A percentile compares a stretch with the other conserved stretches of the same genome.
Evolutionary conservation across 2,888 invertebrate genomes (phyloP).

Genomic region (Stenichneumon culpator): DNA sequence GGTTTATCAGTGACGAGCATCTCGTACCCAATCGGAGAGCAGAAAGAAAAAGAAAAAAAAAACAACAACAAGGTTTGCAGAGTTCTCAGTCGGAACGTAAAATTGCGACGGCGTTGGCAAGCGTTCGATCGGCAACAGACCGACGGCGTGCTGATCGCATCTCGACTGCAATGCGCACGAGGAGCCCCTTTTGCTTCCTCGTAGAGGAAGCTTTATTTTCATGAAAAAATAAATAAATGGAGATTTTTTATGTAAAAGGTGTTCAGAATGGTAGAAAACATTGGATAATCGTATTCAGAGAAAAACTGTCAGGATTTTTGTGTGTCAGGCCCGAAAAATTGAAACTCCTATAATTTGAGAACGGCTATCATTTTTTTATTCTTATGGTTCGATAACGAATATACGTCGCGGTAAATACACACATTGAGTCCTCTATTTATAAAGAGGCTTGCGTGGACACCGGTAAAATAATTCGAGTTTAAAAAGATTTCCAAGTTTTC

Average conservation of each 20-base stretch:
- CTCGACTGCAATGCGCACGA: background rate
- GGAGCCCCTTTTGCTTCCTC: background rate
- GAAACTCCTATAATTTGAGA: background rate
- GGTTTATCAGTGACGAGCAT: background rate
- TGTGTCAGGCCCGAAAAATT: too few species aligned
- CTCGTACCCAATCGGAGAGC: background rate
- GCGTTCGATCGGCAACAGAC: background rate
- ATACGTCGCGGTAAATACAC: background rate
- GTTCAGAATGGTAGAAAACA: background rate
- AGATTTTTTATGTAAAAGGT: background rate
- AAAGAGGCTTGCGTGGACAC: slow-evolving; percentile 5
- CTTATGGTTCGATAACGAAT: background rate
- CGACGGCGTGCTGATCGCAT: background rate
- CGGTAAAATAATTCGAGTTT: background rate
- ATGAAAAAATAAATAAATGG: background rate
- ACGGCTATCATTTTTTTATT: background rate
- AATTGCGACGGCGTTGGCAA: background rate
- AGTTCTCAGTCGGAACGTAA: background rate
- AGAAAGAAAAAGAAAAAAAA: background rate
- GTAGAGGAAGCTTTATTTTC: too few species aligned
- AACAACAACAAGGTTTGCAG: background rate
- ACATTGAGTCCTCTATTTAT: background rate
- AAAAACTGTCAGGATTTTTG: too few species aligned
- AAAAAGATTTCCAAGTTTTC: background rate
- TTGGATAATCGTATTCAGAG: background rate